A percentile compares a stretch with the other conserved stretches of the same genome.
Evolutionary conservation across 2,113 vertebrate genomes (phyloP).

Genomic region (Nothobranchius kuhntae): DNA sequence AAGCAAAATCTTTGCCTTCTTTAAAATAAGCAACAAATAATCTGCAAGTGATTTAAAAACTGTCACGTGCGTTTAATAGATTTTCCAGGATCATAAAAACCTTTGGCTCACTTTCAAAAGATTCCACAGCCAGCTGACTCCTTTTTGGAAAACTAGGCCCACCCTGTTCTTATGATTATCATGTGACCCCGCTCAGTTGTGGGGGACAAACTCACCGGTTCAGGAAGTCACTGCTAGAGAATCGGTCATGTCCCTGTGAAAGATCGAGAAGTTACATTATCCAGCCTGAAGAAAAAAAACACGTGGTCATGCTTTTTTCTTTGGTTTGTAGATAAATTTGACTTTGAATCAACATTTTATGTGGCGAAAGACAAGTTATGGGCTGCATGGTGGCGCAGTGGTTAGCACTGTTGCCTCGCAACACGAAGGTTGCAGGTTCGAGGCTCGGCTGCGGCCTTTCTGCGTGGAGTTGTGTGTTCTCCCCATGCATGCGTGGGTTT

Average conservation of each 20-base stretch:
- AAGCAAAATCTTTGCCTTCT: not conserved
- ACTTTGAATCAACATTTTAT: no score
- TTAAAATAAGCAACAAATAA: no score
- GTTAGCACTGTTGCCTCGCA: no score
- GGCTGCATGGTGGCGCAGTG: no score
- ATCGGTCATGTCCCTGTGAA: slow-evolving; percentile 77
- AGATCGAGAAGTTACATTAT: slow-evolving; percentile 59
- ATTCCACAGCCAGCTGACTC: slow-evolving; percentile 42
- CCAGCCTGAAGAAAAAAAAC: not conserved
- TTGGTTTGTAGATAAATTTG: no score
- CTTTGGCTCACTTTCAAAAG: slow-evolving; percentile 25
- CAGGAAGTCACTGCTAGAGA: slow-evolving; percentile 77
- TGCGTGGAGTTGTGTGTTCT: no score
- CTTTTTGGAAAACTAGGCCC: slow-evolving; percentile 33
- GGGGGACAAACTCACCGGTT: slow-evolving; percentile 74
- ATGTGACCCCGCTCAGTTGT: slow-evolving; percentile 1
- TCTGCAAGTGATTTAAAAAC: not conserved
- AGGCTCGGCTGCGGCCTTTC: no score
- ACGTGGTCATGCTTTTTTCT: not conserved
- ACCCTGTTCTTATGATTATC: slow-evolving; percentile 36
- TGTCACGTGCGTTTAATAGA: slow-evolving; percentile 2
- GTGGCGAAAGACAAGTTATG: no score
- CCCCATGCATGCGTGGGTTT: no score
- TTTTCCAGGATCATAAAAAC: slow-evolving; percentile 41
- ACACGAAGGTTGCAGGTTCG: no score